Evolutionary conservation across 2,113 vertebrate species (phyloP).

Genomic region (Heliornis fulica): DNA sequence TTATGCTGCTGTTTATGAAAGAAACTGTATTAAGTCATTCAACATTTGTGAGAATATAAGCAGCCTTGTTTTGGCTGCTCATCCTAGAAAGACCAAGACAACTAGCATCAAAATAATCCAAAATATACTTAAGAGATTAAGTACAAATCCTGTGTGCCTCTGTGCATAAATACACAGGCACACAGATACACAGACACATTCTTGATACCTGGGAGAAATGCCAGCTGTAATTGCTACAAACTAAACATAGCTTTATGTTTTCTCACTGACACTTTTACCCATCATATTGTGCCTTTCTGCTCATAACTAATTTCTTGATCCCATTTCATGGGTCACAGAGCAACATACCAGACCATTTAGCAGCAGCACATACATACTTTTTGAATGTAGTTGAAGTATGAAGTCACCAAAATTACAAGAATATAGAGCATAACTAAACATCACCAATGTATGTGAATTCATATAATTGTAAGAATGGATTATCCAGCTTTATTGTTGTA

Average conservation of each 20-base stretch:
- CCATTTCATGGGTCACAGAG: slow-evolving; percentile 21
- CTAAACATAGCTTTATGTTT: slow-evolving; percentile 15
- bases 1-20: background rate
- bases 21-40: background rate
- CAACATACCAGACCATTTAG: slow-evolving; percentile 3
- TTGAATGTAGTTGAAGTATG: background rate
- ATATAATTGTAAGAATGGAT: background rate
- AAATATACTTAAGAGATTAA: background rate
- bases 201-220: background rate
- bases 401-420: background rate
- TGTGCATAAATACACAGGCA: background rate
- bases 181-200: background rate
- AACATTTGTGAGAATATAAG: background rate
- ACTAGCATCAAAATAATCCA: background rate
- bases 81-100: background rate
- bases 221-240: background rate
- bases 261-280: slow-evolving; percentile 18
- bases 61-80: background rate
- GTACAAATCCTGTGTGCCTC: background rate
- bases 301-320: slow-evolving; percentile 11
- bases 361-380: background rate
- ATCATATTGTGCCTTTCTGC: slow-evolving; percentile 36
- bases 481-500: background rate
- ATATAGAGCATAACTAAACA: background rate
- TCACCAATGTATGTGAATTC: background rate